phyloP scores from a whole-genome alignment of 2,888 invertebrate genomes.

The Drosophila anceps region DNA sequence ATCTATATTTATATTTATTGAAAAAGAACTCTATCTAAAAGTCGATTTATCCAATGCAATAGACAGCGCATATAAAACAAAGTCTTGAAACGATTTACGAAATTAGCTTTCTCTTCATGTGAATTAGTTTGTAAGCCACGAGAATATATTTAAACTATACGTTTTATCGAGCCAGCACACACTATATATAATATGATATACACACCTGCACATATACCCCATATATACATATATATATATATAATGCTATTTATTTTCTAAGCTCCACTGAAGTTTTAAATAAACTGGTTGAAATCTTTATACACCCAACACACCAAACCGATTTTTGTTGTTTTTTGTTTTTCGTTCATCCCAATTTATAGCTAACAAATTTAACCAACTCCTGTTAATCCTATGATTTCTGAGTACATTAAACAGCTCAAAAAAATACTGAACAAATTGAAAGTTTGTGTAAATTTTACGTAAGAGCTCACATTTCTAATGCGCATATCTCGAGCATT shows the following conservation, averaged over 20 bases:
- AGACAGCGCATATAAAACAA: slow-evolving; percentile 28
- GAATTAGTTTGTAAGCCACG: slow-evolving; percentile 57
- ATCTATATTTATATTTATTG: slow-evolving; percentile 28
- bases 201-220: slow-evolving; percentile 50
- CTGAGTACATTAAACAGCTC: neutral
- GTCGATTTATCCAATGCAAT: slow-evolving; percentile 18
- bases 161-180: slow-evolving; percentile 51
- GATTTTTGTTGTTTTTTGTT: slow-evolving; percentile 1
- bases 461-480: too few relatives aligned
- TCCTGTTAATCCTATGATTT: neutral
- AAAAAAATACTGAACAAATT: too few relatives aligned
- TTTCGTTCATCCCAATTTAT: neutral
- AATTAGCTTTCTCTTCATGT: slow-evolving; percentile 48
- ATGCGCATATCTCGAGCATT: neutral
- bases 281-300: slow-evolving; percentile 58
- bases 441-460: neutral
- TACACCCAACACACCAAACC: slow-evolving; percentile 26
- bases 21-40: neutral
- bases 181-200: slow-evolving; percentile 17
- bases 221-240: slow-evolving; percentile 9
- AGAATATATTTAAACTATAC: slow-evolving; percentile 45
- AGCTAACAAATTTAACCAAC: neutral
- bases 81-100: slow-evolving; percentile 45
- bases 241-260: slow-evolving; percentile 47
- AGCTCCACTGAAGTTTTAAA: slow-evolving; percentile 50